Conservation (phyloP, 2,888 invertebrate genomes). For the Cyclophora albipunctata region DNA sequence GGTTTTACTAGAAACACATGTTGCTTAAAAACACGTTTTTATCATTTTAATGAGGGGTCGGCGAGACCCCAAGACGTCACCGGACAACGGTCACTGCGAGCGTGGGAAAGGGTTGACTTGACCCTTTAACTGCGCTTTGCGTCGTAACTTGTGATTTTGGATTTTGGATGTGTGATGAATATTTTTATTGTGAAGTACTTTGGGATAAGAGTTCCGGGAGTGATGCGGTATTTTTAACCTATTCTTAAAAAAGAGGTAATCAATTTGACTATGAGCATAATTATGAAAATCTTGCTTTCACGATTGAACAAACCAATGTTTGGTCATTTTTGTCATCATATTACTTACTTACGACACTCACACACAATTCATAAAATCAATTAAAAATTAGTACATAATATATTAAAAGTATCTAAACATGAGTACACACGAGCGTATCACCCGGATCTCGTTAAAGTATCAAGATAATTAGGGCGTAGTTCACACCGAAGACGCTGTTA, state of each 20-base stretch:
- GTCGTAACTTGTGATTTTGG: too few species aligned
- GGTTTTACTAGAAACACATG: slow-evolving; percentile 18
- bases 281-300: too few species aligned
- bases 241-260: not conserved
- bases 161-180: too few species aligned
- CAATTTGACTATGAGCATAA: too few species aligned
- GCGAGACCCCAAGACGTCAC: slow-evolving; percentile 18
- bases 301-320: too few species aligned
- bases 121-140: not conserved
- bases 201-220: too few species aligned
- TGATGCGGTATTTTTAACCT: not conserved
- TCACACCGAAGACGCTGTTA: slow-evolving; percentile 66
- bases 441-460: slow-evolving; percentile 12
- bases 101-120: slow-evolving; percentile 5
- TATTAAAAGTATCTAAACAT: not conserved
- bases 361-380: too few species aligned
- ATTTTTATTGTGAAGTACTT: too few species aligned
- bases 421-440: not conserved
- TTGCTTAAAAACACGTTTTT: slow-evolving; percentile 16
- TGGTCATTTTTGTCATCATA: too few species aligned
- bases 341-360: too few species aligned
- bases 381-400: too few species aligned
- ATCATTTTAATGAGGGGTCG: slow-evolving; percentile 17
- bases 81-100: slow-evolving; percentile 6
- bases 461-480: slow-evolving; percentile 7